Percentiles rank a stretch among this genome's conserved stretches.
Evolutionary conservation across 1,140 invertebrate genomes (phyloP).

Genomic region (Gonioctena quinquepunctata): DNA sequence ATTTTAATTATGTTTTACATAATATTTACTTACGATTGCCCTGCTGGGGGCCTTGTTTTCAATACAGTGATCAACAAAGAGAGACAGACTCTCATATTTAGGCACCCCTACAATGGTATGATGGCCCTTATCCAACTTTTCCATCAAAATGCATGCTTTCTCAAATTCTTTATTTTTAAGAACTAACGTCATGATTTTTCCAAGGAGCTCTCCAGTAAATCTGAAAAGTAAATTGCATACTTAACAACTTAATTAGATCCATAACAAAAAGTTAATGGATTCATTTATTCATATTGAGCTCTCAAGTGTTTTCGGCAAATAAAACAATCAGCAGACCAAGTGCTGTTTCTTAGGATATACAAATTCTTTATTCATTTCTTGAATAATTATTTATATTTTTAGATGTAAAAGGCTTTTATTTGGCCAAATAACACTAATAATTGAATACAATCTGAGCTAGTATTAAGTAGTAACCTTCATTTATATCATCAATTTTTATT

Average conservation of each 20-base stretch:
- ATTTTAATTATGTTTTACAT: too few relatives aligned
- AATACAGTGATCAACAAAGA: slow-evolving; percentile 59
- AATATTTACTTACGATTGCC: slow-evolving; percentile 55
- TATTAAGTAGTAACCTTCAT: background rate
- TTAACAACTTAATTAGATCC: too few relatives aligned
- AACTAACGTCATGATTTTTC: slow-evolving; percentile 59
- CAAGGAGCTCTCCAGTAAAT: slow-evolving; percentile 64
- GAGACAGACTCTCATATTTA: slow-evolving; percentile 53
- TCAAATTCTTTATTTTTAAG: slow-evolving; percentile 58
- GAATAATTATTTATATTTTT: too few relatives aligned
- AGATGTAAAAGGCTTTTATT: too few relatives aligned
- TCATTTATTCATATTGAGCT: too few relatives aligned
- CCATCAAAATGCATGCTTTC: slow-evolving; percentile 58
- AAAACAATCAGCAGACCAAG: too few relatives aligned
- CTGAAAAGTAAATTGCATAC: slow-evolving; percentile 46
- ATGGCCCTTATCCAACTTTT: slow-evolving; percentile 59
- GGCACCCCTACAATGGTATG: slow-evolving; percentile 62
- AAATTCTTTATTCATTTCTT: too few relatives aligned
- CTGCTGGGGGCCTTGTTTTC: slow-evolving; percentile 56
- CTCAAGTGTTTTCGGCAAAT: too few relatives aligned
- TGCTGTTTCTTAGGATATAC: too few relatives aligned
- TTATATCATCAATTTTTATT: background rate
- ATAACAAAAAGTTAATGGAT: too few relatives aligned
- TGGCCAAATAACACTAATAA: too few relatives aligned
- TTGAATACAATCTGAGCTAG: background rate